A percentile compares a stretch with the other conserved stretches of the same genome.
Conservation (phyloP, 1,140 invertebrate genomes). For the Drosophila pectinifera region DNA sequence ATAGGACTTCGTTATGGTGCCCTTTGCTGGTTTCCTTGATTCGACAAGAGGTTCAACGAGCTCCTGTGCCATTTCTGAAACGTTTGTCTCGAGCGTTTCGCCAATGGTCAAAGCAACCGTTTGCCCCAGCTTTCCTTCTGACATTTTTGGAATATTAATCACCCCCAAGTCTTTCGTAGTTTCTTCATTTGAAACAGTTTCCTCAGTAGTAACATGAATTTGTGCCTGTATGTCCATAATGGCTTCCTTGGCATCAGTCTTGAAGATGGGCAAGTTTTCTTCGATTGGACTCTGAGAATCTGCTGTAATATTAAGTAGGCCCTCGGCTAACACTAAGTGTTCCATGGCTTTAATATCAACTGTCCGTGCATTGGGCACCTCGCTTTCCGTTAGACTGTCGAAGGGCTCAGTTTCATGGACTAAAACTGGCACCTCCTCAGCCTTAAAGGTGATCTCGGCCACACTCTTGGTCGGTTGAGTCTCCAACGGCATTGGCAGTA, state of each 20-base stretch:
- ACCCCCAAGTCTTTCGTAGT: slow-evolving; percentile 1
- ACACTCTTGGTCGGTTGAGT: slow-evolving; percentile 17
- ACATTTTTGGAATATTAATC: slow-evolving; percentile 14
- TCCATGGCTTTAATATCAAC: slow-evolving; percentile 29
- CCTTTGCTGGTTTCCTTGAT: slow-evolving; percentile 37
- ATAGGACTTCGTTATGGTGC: slow-evolving; percentile 36
- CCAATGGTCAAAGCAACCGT: slow-evolving; percentile 44
- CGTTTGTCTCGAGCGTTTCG: slow-evolving; percentile 49
- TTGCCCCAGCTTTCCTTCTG: slow-evolving; percentile 32
- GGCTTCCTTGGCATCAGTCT: slow-evolving; percentile 37
- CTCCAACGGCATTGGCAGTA: slow-evolving; percentile 20
- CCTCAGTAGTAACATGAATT: slow-evolving; percentile 39
- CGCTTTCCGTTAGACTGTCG: slow-evolving; percentile 24
- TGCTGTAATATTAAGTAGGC: slow-evolving; percentile 46
- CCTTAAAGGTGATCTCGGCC: slow-evolving; percentile 45
- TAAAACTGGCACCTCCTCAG: slow-evolving; percentile 83
- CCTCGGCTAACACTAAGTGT: slow-evolving; percentile 46
- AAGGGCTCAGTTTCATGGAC: slow-evolving; percentile 87
- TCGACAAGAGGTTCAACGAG: slow-evolving; percentile 22
- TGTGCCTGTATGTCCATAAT: slow-evolving; percentile 33
- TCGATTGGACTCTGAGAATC: slow-evolving; percentile 69
- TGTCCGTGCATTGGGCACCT: neutral
- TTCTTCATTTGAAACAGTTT: slow-evolving; percentile 47
- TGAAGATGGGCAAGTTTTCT: slow-evolving; percentile 46
- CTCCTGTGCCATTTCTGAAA: slow-evolving; percentile 46